Conservation (phyloP, 1,140 invertebrate species). For the Dryas iulia region DNA sequence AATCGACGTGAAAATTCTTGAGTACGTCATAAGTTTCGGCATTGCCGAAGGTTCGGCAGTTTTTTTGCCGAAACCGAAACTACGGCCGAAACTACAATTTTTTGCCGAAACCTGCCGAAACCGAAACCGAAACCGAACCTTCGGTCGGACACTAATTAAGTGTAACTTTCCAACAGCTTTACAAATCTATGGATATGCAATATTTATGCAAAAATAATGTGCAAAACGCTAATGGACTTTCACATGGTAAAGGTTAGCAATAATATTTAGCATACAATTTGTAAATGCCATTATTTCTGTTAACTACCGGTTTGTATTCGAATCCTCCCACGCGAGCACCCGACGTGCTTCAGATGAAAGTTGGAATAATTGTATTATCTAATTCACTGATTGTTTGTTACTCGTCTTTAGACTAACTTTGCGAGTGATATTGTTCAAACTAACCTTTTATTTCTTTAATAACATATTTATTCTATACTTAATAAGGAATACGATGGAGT, state of each 20-base stretch:
- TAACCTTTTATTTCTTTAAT: too few species aligned
- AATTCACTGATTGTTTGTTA: not conserved
- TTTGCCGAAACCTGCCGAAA: too few species aligned
- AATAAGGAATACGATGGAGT: too few species aligned
- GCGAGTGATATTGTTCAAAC: too few species aligned
- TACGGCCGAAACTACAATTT: too few species aligned
- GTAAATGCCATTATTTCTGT: not conserved
- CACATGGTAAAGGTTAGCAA: constrained; percentile 1
- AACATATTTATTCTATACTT: too few species aligned
- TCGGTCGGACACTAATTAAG: too few species aligned
- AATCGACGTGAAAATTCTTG: too few species aligned
- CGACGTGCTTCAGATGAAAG: not conserved
- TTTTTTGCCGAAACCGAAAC: too few species aligned
- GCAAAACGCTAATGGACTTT: constrained; percentile 11
- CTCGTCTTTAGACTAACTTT: not conserved
- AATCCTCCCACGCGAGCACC: not conserved
- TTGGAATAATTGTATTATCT: constrained; percentile 1
- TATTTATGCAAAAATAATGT: constrained; percentile 17
- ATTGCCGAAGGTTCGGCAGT: too few species aligned
- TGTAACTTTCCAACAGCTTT: constrained; percentile 16
- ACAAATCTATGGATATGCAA: constrained; percentile 2
- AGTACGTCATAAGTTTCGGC: too few species aligned
- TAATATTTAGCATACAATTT: not conserved
- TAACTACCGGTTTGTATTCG: not conserved
- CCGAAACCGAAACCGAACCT: too few species aligned